phyloP scores from a whole-genome alignment of 2,113 vertebrate genomes.

The Lamprologus callipterus region DNA sequence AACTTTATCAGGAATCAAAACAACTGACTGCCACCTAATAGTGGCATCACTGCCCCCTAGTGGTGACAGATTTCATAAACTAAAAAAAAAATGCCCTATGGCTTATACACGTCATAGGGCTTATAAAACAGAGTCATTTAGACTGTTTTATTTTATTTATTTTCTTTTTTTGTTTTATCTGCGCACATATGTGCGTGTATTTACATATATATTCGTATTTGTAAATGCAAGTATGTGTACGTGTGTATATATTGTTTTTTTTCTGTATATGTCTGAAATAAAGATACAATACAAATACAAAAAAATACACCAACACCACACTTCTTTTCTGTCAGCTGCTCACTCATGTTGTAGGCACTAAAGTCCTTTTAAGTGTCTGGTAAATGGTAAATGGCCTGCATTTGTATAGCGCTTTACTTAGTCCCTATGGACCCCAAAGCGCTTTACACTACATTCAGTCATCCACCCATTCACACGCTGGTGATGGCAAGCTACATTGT shows the following conservation, averaged over 20 bases:
- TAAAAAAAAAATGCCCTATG: not conserved
- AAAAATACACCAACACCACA: not conserved
- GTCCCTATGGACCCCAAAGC: not conserved
- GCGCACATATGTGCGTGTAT: accelerated
- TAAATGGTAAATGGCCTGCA: not conserved
- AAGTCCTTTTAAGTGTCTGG: not conserved
- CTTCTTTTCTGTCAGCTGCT: not conserved
- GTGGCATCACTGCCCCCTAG: not conserved
- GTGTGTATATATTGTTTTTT: no score
- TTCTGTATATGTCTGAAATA: no score
- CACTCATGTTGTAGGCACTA: not conserved
- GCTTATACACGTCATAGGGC: not conserved
- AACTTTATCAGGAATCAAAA: not conserved
- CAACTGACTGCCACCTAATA: not conserved
- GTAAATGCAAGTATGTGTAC: no score
- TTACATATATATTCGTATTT: no score
- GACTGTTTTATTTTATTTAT: no score
- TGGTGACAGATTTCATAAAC: not conserved
- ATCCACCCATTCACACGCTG: not conserved
- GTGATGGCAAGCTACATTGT: not conserved
- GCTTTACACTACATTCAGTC: not conserved
- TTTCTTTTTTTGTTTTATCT: no score
- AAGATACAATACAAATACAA: no score
- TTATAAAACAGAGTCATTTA: no score
- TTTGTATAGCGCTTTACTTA: not conserved